Conservation (phyloP, 2,113 vertebrate genomes). For the Nothoprocta pentlandii region DNA sequence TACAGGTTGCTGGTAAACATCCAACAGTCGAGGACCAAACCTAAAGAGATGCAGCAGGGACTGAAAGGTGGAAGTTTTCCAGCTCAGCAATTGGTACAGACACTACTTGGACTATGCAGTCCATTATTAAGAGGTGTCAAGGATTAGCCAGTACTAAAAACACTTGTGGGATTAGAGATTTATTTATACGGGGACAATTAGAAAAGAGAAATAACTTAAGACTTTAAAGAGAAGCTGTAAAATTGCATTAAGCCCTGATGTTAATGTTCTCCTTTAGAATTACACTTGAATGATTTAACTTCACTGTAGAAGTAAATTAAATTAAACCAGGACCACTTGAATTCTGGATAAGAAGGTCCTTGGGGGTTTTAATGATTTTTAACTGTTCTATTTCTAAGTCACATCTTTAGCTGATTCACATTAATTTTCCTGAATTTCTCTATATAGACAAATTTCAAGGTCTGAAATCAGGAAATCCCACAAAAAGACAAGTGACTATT, state of each 20-base stretch:
- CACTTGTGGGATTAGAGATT: slow-evolving; percentile 62
- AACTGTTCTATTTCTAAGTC: slow-evolving; percentile 61
- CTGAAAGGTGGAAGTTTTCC: slow-evolving; percentile 37
- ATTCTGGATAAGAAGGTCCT: slow-evolving; percentile 57
- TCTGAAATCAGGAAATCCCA: slow-evolving; percentile 34
- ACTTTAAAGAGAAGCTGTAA: slow-evolving; percentile 64
- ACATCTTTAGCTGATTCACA: slow-evolving; percentile 42
- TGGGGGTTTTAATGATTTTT: slow-evolving; percentile 38
- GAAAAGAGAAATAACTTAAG: slow-evolving; percentile 60
- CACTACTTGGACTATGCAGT: slow-evolving; percentile 42
- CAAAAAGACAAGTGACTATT: slow-evolving; percentile 27
- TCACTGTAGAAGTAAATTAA: slow-evolving; percentile 65
- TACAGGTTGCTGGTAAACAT: slow-evolving; percentile 2
- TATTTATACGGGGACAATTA: slow-evolving; percentile 60
- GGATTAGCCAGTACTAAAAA: slow-evolving; percentile 60
- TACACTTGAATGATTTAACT: slow-evolving; percentile 59
- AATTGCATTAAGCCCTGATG: slow-evolving; percentile 61
- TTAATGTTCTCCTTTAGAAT: slow-evolving; percentile 57
- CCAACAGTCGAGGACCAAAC: neutral
- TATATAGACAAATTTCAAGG: neutral
- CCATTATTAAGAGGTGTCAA: slow-evolving; percentile 53
- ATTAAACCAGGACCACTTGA: slow-evolving; percentile 65
- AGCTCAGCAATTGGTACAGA: slow-evolving; percentile 22
- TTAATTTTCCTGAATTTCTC: slow-evolving; percentile 61
- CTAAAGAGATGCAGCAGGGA: slow-evolving; percentile 10